Evolutionary conservation across 2,888 invertebrate species (phyloP).

Genomic region (Pyralis farinalis): DNA sequence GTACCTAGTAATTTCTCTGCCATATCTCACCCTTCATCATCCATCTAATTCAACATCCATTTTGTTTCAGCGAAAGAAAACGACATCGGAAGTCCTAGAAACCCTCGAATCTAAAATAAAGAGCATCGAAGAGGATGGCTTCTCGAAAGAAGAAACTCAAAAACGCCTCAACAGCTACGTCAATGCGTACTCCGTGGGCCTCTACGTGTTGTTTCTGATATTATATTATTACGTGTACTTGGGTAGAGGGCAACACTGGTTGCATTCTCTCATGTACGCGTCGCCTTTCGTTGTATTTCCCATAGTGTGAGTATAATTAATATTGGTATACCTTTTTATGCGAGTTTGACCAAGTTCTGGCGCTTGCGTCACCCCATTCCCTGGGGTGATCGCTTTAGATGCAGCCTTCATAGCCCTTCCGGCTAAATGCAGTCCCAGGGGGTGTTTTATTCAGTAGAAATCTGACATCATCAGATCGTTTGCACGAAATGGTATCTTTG

Average conservation of each 20-base stretch:
- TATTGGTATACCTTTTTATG: not conserved
- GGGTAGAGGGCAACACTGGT: slow-evolving; percentile 86
- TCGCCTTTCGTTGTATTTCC: slow-evolving; percentile 91
- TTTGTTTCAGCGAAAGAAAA: slow-evolving; percentile 65
- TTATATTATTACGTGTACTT: slow-evolving; percentile 91
- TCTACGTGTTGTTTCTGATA: slow-evolving; percentile 86
- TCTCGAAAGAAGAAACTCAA: slow-evolving; percentile 89
- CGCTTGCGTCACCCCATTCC: no score
- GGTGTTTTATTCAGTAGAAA: no score
- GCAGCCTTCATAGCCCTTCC: no score
- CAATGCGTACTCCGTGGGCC: slow-evolving; percentile 84
- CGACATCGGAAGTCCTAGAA: slow-evolving; percentile 81
- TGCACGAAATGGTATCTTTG: no score
- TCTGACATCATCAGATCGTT: no score
- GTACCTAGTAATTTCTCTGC: no score
- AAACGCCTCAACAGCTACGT: slow-evolving; percentile 91
- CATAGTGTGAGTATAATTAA: slow-evolving; percentile 85
- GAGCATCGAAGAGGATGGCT: slow-evolving; percentile 89
- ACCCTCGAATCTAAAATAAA: slow-evolving; percentile 90
- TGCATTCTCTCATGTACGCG: slow-evolving; percentile 87
- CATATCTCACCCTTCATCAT: no score
- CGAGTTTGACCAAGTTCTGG: no score
- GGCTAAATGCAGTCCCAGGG: no score
- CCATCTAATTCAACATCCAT: no score
- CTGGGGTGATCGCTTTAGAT: no score